These are phyloP conservation scores for Therioaphis trifolii DNA, from an alignment of 2,888 invertebrate species.

Conservation along the genomic window DNA sequence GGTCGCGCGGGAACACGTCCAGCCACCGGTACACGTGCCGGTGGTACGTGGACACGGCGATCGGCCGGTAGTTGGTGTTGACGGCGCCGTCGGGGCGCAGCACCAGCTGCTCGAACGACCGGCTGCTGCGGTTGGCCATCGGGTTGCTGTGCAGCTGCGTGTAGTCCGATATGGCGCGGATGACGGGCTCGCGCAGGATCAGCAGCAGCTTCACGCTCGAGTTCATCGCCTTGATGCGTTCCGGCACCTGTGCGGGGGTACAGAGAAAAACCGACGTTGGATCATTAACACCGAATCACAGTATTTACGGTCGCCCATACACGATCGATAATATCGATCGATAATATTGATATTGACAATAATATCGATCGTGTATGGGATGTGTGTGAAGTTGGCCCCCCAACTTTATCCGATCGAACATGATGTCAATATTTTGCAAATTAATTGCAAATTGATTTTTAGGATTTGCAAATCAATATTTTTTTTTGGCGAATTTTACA, in stretches of 20 bases:
- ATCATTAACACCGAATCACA: too few species aligned
- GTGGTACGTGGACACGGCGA: conserved; percentile 91
- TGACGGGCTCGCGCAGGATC: conserved; percentile 95
- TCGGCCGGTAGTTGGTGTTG: conserved; percentile 84
- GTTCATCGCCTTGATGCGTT: conserved; percentile 94
- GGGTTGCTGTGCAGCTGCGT: conserved; percentile 89
- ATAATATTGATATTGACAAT: too few species aligned
- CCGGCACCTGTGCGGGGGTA: conserved; percentile 80
- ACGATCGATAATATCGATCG: too few species aligned
- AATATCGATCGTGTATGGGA: too few species aligned
- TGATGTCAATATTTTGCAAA: too few species aligned
- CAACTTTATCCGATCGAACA: too few species aligned
- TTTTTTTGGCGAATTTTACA: too few species aligned
- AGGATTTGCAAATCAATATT: too few species aligned
- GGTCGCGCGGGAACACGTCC: conserved; percentile 89
- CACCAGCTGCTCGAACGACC: conserved; percentile 83
- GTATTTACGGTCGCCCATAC: too few species aligned
- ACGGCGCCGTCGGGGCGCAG: conserved; percentile 84
- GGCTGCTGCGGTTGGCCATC: conserved; percentile 72
- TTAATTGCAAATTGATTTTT: too few species aligned
- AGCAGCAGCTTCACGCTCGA: conserved; percentile 88
- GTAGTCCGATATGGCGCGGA: conserved; percentile 95
- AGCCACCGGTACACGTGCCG: conserved; percentile 92
- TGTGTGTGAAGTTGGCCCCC: too few species aligned
- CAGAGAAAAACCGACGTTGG: too few species aligned